Conservation (phyloP, 1,140 invertebrate species). For the Melitaea cinxia region DNA sequence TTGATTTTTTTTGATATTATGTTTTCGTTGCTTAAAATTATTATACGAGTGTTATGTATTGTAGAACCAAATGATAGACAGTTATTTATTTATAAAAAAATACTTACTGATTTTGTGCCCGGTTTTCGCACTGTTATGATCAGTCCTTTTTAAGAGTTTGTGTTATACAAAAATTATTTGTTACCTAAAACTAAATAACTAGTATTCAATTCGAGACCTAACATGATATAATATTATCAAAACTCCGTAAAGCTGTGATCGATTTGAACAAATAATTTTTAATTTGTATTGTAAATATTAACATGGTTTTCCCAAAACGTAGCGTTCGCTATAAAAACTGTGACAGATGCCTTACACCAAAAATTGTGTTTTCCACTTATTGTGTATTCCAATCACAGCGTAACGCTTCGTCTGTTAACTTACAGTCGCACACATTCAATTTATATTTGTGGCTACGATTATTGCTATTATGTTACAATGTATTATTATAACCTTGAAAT, state of each 20-base stretch:
- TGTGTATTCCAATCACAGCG: conserved; percentile 50
- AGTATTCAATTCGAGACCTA: too few species aligned
- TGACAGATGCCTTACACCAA: conserved; percentile 41
- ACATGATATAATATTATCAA: too few species aligned
- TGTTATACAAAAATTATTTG: too few species aligned
- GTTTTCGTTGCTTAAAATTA: too few species aligned
- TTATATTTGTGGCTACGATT: background rate
- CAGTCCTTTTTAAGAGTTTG: too few species aligned
- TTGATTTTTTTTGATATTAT: background rate
- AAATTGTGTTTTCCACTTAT: conserved; percentile 56
- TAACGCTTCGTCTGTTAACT: conserved; percentile 44
- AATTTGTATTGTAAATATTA: conserved; percentile 16
- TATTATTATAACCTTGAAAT: conserved; percentile 49
- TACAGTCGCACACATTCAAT: conserved; percentile 42
- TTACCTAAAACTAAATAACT: too few species aligned
- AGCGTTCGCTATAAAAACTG: conserved; percentile 54
- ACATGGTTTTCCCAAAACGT: conserved; percentile 41
- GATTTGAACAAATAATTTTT: background rate
- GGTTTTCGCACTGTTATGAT: too few species aligned
- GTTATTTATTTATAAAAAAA: too few species aligned
- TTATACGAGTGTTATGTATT: too few species aligned
- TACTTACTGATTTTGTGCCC: too few species aligned
- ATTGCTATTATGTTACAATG: conserved; percentile 3
- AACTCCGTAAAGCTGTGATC: too few species aligned
- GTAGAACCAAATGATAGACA: too few species aligned